Evolutionary conservation across 2,113 vertebrate genomes (phyloP), one percentile per base, ranked within the genome.

Genomic region (Tragelaphus strepsiceros): DNA sequence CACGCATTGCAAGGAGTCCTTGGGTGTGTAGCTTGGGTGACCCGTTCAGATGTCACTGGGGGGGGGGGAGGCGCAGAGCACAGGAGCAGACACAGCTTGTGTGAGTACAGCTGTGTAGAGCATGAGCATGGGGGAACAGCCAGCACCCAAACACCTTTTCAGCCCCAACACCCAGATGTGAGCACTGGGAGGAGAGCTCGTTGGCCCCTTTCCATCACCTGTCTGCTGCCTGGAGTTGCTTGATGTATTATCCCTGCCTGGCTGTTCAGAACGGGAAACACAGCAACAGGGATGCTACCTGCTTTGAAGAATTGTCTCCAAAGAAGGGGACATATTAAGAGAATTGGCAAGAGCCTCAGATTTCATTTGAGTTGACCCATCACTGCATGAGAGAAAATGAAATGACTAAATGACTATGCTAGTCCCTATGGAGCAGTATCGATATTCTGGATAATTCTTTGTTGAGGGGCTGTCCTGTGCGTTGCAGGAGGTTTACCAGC

Each of bases 141-240:
- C 26, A 71, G 28, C 16, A 15, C 61, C 53, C 39, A 22, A 49
- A 6, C 32, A 85, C 11, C 2, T 17, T 56, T 59, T 35, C 19
- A 90, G 53, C 32, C 49, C 21, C 24, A 7, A 0, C 0, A 13
- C 26, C 30, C 4, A 26, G 85, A 21, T 0, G 0, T 11, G 21
- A 67, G 21, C 64, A 7, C 10, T 3, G n/a, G 21, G 39, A 6
- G 51, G 54, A 88, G 51, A 61, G 16, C 11, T 21, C 1, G 0
- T 12, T 5, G 9, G 28, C 24, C 16, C 3, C 12, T 35, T 6
- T 30, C 39, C 24, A 30, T 22, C 3, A 1, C n/a, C 17, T 0
- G 19, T 30, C 28, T 61, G 64, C 53, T 61, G 21, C 51, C 1
- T 0, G 87, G 49, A 78, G 88, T 16, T 86, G 85, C 28, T 90